A percentile compares a stretch with the other conserved stretches of the same genome.
These are phyloP conservation scores for Philotrypesis tridentata DNA, from an alignment of 1,140 invertebrate species.

Conservation along the genomic window DNA sequence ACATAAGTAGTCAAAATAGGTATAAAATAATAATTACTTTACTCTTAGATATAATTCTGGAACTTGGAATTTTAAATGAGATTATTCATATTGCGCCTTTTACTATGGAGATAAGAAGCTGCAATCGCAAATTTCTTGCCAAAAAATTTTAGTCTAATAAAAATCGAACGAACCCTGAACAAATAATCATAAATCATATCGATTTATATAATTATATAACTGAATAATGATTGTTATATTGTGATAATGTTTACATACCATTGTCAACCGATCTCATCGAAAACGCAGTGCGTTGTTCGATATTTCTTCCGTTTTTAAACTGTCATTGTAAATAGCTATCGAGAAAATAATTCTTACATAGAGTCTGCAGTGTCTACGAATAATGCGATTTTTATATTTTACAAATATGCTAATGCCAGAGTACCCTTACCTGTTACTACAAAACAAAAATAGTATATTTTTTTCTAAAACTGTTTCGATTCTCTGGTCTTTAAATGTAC, in stretches of 20 bases:
- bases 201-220: constrained; percentile 28
- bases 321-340: constrained; percentile 44
- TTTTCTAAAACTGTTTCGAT: constrained; percentile 7
- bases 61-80: neutral
- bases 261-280: constrained; percentile 27
- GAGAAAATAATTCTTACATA: constrained; percentile 39
- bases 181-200: constrained; percentile 2
- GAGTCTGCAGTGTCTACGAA: neutral
- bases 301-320: constrained; percentile 21
- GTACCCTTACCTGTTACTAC: neutral
- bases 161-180: neutral
- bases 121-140: constrained; percentile 2
- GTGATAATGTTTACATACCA: constrained; percentile 39
- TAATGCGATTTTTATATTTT: constrained; percentile 25
- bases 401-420: neutral
- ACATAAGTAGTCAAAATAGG: neutral
- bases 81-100: neutral
- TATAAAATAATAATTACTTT: neutral
- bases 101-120: neutral
- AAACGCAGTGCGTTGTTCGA: constrained; percentile 34
- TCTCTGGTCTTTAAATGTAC: neutral
- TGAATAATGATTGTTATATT: constrained; percentile 41
- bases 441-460: neutral
- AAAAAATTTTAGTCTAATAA: neutral
- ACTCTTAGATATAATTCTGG: neutral